phyloP scores from a whole-genome alignment of 2,797 vertebrate species.

The Peromyscus attwateri region DNA sequence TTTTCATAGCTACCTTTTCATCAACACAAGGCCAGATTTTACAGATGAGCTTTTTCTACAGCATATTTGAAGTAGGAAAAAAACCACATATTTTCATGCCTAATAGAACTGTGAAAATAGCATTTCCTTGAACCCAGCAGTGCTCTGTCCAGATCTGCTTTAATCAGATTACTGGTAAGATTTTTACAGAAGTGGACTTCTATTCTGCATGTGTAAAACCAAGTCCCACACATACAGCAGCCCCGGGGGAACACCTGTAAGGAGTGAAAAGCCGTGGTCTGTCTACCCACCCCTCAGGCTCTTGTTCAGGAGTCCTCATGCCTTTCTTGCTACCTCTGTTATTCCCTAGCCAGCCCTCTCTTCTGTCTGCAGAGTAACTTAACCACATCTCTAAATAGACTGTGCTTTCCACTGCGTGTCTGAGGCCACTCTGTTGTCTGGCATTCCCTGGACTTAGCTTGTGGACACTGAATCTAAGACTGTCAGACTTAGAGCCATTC shows the following conservation, averaged over 20 bases:
- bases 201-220: background rate
- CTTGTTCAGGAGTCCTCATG: background rate
- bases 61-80: conserved; percentile 38
- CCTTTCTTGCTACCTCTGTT: background rate
- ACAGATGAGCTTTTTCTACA: conserved; percentile 14
- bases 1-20: conserved; percentile 17
- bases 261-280: background rate
- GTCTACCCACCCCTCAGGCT: background rate
- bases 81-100: conserved; percentile 29
- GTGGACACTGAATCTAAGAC: background rate
- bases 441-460: background rate
- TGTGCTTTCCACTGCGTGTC: background rate
- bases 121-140: background rate
- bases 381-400: background rate
- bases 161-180: background rate
- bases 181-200: background rate
- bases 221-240: background rate
- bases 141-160: background rate
- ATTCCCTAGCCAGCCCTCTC: background rate
- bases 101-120: conserved; percentile 5
- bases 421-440: background rate
- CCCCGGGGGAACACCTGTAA: background rate
- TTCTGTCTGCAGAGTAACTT: background rate
- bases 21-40: background rate
- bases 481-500: conserved; percentile 19